These are phyloP conservation scores for Sphaerolaimus hirsutus DNA, from an alignment of 2,888 invertebrate species.

Conservation along the genomic window DNA sequence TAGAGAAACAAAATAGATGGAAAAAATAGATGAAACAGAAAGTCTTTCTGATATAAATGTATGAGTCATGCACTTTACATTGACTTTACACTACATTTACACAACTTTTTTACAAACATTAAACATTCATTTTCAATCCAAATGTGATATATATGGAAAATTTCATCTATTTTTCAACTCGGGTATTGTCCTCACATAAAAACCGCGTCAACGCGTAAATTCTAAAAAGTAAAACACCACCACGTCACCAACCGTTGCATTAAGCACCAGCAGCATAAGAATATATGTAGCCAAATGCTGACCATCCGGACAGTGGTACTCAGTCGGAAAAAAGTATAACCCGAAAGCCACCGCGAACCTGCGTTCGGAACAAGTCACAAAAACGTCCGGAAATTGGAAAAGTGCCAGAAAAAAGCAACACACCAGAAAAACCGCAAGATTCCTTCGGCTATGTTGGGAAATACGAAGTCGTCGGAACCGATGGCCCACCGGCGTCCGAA, in stretches of 20 bases:
- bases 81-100: no score
- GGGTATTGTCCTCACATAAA: no score
- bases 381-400: neutral
- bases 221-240: no score
- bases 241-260: slow-evolving; percentile 12
- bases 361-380: slow-evolving; percentile 14
- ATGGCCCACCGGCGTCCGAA: slow-evolving; percentile 71
- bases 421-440: slow-evolving; percentile 31
- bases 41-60: no score
- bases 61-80: no score
- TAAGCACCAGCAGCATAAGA: slow-evolving; percentile 21
- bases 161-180: no score
- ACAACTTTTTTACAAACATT: no score
- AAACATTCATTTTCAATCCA: no score
- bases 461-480: slow-evolving; percentile 70
- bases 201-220: no score
- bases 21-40: no score
- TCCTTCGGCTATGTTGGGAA: slow-evolving; percentile 40
- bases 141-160: no score
- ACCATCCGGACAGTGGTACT: slow-evolving; percentile 12
- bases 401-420: slow-evolving; percentile 7
- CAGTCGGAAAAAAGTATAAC: slow-evolving; percentile 40
- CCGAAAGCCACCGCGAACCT: slow-evolving; percentile 44
- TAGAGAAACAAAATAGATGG: no score
- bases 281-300: neutral